Evolutionary conservation across 2,797 vertebrate species (phyloP).

Genomic region (Masticophis lateralis): DNA sequence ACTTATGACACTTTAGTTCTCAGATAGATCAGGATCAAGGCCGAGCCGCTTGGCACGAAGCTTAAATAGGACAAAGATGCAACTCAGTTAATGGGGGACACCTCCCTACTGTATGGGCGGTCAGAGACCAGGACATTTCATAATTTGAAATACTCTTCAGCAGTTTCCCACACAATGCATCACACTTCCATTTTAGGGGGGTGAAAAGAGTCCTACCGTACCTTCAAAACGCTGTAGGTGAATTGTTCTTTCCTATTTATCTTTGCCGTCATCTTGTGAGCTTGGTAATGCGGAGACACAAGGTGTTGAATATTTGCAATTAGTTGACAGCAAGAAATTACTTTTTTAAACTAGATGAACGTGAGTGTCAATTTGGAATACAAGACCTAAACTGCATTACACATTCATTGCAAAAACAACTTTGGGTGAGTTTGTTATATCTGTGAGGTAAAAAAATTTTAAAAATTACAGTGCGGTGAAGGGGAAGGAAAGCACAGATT

Average conservation of each 20-base stretch:
- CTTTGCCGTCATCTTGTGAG: too few relatives aligned
- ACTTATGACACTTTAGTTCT: neutral
- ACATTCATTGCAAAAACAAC: neutral
- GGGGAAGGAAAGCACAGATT: neutral
- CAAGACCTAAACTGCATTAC: neutral
- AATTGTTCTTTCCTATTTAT: neutral
- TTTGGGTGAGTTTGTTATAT: neutral
- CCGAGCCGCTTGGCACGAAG: neutral
- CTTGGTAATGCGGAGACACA: neutral
- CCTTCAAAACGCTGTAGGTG: neutral
- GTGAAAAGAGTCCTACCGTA: too few relatives aligned
- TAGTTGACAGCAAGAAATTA: neutral
- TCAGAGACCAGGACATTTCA: neutral
- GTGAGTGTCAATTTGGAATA: neutral
- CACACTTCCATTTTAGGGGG: neutral
- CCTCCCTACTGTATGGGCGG: neutral
- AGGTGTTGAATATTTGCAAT: neutral
- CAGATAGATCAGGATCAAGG: too few relatives aligned
- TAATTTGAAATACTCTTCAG: neutral
- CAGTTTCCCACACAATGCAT: too few relatives aligned
- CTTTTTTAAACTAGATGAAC: neutral
- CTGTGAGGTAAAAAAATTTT: neutral
- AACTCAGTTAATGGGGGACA: neutral
- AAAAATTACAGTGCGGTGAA: neutral
- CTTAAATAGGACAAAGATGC: too few relatives aligned